A percentile compares a stretch with the other conserved stretches of the same genome.
Conservation (phyloP, 2,113 vertebrate species). For the Bostrychus sinensis region DNA sequence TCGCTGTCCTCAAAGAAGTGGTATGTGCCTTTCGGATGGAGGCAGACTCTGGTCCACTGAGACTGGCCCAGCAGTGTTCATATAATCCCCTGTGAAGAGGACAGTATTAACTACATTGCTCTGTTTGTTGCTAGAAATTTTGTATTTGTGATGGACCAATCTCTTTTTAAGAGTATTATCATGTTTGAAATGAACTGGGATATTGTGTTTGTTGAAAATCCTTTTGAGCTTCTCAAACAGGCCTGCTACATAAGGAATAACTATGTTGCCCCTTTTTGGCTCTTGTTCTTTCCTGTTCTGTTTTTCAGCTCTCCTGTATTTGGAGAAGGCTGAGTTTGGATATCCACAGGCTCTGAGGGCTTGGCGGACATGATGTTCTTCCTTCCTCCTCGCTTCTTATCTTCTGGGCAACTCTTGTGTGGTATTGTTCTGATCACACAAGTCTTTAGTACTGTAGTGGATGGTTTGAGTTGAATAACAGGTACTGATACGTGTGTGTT, state of each 20-base stretch:
- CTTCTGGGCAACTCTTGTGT: not conserved
- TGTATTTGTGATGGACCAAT: too few species aligned
- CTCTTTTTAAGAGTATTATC: not conserved
- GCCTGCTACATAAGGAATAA: not conserved
- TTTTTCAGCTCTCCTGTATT: not conserved
- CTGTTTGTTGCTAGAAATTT: too few species aligned
- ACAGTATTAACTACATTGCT: too few species aligned
- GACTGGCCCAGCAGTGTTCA: too few species aligned
- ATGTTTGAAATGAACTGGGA: not conserved
- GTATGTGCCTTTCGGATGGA: too few species aligned
- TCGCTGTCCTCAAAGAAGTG: too few species aligned
- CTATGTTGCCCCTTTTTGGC: too few species aligned
- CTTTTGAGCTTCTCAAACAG: not conserved
- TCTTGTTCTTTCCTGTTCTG: conserved; percentile 1
- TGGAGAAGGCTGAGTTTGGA: not conserved
- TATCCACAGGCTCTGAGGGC: too few species aligned
- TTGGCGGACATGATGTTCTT: not conserved
- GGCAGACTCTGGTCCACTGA: too few species aligned
- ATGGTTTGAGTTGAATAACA: not conserved
- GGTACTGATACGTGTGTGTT: not conserved
- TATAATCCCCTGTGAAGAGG: too few species aligned
- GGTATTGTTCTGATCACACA: not conserved
- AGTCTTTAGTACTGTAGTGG: not conserved
- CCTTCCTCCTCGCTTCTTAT: not conserved
- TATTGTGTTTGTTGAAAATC: not conserved